Evolutionary conservation across 2,888 invertebrate species (phyloP).

Genomic region (Melieria omissa): DNA sequence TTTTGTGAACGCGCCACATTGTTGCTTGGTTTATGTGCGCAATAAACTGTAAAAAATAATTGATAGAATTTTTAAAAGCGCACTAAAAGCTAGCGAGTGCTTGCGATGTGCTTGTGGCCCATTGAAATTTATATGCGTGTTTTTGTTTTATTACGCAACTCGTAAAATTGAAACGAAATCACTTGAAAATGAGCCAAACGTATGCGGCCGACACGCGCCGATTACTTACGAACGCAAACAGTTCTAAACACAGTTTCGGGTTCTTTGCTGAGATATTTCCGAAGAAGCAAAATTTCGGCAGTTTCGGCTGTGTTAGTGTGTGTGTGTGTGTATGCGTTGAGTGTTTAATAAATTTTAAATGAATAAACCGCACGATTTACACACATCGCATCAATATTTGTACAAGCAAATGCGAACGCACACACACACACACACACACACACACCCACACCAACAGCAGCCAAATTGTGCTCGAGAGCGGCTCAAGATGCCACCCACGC

Average conservation of each 20-base stretch:
- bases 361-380: slow-evolving; percentile 34
- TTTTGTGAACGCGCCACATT: background rate
- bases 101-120: slow-evolving; percentile 1
- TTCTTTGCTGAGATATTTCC: too few relatives aligned
- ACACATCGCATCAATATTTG: background rate
- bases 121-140: slow-evolving; percentile 55
- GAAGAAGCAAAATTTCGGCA: slow-evolving; percentile 9
- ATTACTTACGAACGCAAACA: background rate
- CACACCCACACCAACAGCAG: background rate
- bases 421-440: background rate
- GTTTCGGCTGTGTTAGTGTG: background rate
- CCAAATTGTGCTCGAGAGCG: background rate
- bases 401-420: background rate
- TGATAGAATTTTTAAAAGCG: slow-evolving; percentile 55
- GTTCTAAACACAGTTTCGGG: background rate
- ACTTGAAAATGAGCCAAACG: slow-evolving; percentile 46
- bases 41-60: slow-evolving; percentile 55
- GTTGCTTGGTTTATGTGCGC: slow-evolving; percentile 44
- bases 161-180: slow-evolving; percentile 57
- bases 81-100: background rate
- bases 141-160: slow-evolving; percentile 53
- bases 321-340: background rate
- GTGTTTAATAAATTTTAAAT: slow-evolving; percentile 38
- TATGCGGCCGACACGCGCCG: background rate
- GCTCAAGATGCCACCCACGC: background rate